Percentiles rank a stretch among this genome's conserved stretches.
Evolutionary conservation across 2,888 invertebrate species (phyloP).

Genomic region (Galeruca laticollis): DNA sequence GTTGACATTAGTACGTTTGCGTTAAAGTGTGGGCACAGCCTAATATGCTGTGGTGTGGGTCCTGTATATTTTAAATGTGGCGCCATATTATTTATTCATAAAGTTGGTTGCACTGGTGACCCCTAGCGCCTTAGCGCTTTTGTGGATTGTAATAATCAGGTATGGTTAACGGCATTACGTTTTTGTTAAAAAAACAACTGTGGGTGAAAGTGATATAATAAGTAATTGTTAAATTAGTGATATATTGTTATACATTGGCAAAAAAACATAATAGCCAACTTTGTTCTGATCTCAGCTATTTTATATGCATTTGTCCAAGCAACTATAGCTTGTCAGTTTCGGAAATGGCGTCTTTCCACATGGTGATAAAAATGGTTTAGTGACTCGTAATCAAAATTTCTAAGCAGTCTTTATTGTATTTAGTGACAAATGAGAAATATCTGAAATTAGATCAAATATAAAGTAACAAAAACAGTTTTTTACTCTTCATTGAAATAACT

Average conservation of each 20-base stretch:
- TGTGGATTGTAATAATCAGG: slow-evolving; percentile 64
- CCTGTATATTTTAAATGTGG: slow-evolving; percentile 13
- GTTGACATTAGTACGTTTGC: too few species aligned
- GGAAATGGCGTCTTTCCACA: slow-evolving; percentile 83
- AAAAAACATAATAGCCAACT: slow-evolving; percentile 32
- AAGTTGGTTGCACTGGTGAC: slow-evolving; percentile 55
- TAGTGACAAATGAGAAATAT: slow-evolving; percentile 18
- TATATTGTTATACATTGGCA: slow-evolving; percentile 28
- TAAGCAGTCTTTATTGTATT: slow-evolving; percentile 16
- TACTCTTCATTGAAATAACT: slow-evolving; percentile 40
- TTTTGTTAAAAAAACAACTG: slow-evolving; percentile 51
- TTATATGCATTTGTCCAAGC: slow-evolving; percentile 39
- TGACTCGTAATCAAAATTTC: slow-evolving; percentile 21
- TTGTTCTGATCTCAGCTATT: slow-evolving; percentile 21
- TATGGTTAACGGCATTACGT: slow-evolving; percentile 63
- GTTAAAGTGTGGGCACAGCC: too few species aligned
- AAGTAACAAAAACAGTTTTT: slow-evolving; percentile 24
- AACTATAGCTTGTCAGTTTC: slow-evolving; percentile 72
- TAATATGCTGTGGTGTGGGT: neutral
- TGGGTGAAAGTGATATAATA: slow-evolving; percentile 49
- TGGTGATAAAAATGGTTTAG: slow-evolving; percentile 66
- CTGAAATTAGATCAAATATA: slow-evolving; percentile 43
- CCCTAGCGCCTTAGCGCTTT: slow-evolving; percentile 63
- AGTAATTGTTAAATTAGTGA: slow-evolving; percentile 45
- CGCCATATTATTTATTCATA: slow-evolving; percentile 10